These are phyloP conservation scores for Steatornis caripensis DNA, from an alignment of 2,113 vertebrate genomes.

Conservation along the genomic window DNA sequence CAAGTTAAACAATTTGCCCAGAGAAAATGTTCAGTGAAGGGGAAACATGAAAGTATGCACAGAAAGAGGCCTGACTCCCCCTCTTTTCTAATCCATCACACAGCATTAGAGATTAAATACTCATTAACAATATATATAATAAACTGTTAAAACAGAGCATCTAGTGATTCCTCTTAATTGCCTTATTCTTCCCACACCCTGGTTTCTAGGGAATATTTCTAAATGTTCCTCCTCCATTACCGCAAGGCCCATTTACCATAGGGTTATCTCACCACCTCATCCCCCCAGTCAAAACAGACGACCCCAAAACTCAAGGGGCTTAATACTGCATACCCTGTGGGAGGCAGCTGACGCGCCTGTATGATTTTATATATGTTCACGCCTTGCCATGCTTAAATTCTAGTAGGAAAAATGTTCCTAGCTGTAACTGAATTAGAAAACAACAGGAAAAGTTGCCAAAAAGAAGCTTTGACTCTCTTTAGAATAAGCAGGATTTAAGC, in stretches of 20 bases:
- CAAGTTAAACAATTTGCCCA: constrained; percentile 30
- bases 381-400: background rate
- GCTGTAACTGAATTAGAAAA: background rate
- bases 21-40: constrained; percentile 33
- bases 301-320: background rate
- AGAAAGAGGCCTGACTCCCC: constrained; percentile 9
- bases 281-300: background rate
- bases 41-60: constrained; percentile 36
- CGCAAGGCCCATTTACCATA: background rate
- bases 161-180: constrained; percentile 35
- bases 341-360: background rate
- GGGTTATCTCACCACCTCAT: background rate
- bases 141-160: background rate
- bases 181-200: constrained; percentile 12
- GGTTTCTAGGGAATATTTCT: background rate
- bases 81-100: constrained; percentile 43
- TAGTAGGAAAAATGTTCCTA: background rate
- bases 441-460: background rate
- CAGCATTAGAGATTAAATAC: constrained; percentile 44
- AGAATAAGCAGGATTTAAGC: background rate
- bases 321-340: background rate
- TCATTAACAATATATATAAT: constrained; percentile 37
- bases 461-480: background rate
- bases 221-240: background rate
- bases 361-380: background rate